Evolutionary conservation across 2,113 vertebrate species (phyloP), one percentile per base, ranked within the genome.

Genomic region (Australoheros scitulus): DNA sequence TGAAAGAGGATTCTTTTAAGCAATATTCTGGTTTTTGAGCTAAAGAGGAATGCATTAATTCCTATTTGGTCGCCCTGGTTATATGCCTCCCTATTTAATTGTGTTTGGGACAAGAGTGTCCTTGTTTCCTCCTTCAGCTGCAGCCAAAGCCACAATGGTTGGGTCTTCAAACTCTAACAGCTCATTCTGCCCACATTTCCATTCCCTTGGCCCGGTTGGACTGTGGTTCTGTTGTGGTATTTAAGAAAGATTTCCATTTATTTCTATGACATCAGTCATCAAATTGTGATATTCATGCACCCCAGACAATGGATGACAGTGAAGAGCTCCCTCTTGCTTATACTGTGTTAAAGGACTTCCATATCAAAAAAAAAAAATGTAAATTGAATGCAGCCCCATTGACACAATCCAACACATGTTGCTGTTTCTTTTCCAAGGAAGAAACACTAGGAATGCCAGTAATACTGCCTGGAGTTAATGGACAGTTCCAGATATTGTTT

Each of bases 171-270:
- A 61, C 64, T 60, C 77, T 83, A 24, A 47, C 86, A 87, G 81
- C 84, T 86, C 83, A 56, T 77, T 89, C 83, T 79, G 81, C 83
- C 85, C 86, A 92, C 83, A 85, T 92, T 93, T 93, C 90, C 92
- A 91, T 75, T 38, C 61, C 7, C 76, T 76, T 52, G 43, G 61
- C 70, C 32, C 32, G 4, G 3, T 74, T 47, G 76, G 52, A 82
- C 81, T 82, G 82, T 26, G 63, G 85, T 87, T 91, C 77, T 77
- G 61, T 84, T 85, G 74, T 83, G 77, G 72, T 59, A 29, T 87
- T 84, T 63, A 18, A 58, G 57, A 89, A 57, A 83, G 32, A 87
- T 91, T 91, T 89, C 88, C 84, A 87, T 92, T 81, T 64, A 77
- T 91, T 87, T 82, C 72, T 64, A 63, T 83, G 68, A 77, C 83